Percentiles rank a stretch among this genome's conserved stretches.
These are phyloP conservation scores for Montipora cactus DNA, from an alignment of 64 coral and sea anemone species.

Conservation along the genomic window DNA sequence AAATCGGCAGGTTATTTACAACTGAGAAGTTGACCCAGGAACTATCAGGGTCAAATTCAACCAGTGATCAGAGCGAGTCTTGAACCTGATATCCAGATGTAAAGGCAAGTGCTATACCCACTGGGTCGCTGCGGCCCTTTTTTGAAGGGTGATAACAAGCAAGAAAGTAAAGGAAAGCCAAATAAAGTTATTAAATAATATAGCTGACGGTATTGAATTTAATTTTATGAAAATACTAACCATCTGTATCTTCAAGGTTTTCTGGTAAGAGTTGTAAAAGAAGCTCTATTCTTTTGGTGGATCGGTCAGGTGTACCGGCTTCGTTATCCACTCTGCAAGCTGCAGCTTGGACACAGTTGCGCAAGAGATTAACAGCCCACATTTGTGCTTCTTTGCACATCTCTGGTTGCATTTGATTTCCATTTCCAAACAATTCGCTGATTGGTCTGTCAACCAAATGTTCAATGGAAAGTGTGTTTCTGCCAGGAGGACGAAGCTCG, in stretches of 20 bases:
- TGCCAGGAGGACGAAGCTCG: constrained; percentile 72
- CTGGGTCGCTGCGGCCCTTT: no score
- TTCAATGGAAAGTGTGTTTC: constrained; percentile 73
- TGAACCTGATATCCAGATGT: no score
- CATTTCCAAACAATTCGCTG: constrained; percentile 62
- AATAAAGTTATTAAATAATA: no score
- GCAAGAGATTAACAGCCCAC: constrained; percentile 44
- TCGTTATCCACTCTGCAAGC: constrained; percentile 69
- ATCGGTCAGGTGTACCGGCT: constrained; percentile 23
- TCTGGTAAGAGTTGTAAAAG: constrained; percentile 67
- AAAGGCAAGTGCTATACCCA: no score
- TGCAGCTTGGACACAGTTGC: constrained; percentile 73
- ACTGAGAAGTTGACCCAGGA: no score
- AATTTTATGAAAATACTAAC: neutral
- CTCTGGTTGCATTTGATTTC: neutral
- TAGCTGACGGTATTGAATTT: no score
- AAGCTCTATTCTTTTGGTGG: constrained; percentile 68
- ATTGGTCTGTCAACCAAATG: constrained; percentile 68
- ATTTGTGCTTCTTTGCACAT: neutral
- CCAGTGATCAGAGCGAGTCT: no score
- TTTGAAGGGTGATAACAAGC: no score
- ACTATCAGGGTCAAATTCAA: no score
- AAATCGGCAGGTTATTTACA: no score
- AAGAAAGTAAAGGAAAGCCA: no score
- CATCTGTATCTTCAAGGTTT: constrained; percentile 9